Percentiles rank a stretch among this genome's conserved stretches.
Conservation (phyloP, 2,888 invertebrate species). For the Folsomia candida region DNA sequence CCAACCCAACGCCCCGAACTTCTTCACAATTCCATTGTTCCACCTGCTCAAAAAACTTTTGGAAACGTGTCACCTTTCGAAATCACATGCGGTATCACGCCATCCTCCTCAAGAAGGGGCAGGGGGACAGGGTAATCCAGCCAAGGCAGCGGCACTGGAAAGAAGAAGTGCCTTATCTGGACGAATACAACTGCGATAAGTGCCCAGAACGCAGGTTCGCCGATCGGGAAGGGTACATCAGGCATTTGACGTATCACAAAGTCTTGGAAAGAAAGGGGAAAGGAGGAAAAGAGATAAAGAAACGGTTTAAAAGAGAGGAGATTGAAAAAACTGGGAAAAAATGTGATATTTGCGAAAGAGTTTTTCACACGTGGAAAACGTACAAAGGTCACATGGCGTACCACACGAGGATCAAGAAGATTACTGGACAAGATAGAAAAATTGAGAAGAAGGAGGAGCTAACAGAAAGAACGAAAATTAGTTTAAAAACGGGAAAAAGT, state of each 20-base stretch:
- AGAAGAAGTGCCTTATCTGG: background rate
- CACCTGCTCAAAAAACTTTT: background rate
- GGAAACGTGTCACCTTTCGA: background rate
- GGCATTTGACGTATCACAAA: background rate
- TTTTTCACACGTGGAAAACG: background rate
- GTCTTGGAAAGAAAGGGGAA: background rate
- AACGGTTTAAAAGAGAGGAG: background rate
- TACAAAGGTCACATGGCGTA: background rate
- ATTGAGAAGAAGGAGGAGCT: background rate
- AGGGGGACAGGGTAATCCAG: background rate
- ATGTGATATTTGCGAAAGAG: background rate
- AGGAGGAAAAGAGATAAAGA: background rate
- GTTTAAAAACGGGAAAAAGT: background rate
- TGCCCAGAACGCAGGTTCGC: background rate
- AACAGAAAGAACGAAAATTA: background rate
- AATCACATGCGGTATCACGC: background rate
- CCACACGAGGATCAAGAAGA: background rate
- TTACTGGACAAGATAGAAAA: background rate
- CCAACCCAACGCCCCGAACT: background rate
- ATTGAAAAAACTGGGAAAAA: background rate
- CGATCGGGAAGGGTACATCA: background rate
- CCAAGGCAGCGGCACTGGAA: background rate
- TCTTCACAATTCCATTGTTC: background rate
- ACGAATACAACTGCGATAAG: background rate
- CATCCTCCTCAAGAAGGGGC: background rate